Percentiles rank a stretch among this genome's conserved stretches.
phyloP scores from a whole-genome alignment of 1,140 invertebrate species.

The Hirudo medicinalis region DNA sequence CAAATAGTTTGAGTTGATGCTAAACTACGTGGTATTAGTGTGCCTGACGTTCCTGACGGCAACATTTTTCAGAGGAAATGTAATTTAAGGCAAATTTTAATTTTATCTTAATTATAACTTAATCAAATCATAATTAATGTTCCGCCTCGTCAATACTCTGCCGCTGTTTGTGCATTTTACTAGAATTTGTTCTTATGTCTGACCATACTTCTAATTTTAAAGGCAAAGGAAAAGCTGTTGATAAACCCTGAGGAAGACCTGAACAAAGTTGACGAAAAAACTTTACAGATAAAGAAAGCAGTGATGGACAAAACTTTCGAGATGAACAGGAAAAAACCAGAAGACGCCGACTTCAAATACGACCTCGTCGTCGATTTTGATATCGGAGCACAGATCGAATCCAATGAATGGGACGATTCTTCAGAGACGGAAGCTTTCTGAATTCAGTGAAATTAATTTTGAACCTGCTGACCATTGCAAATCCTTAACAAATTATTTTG shows the following conservation, averaged over 20 bases:
- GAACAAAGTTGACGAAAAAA: conserved; percentile 41
- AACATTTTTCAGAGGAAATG: conserved; percentile 29
- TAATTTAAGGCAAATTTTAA: conserved; percentile 32
- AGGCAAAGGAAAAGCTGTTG: conserved; percentile 27
- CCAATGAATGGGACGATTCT: conserved; percentile 31
- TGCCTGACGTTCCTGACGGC: conserved; percentile 33
- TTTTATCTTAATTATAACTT: conserved; percentile 23
- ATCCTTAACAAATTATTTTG: too few species aligned
- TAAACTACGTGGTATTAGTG: not conserved
- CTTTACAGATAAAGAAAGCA: conserved; percentile 40
- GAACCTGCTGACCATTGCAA: too few species aligned
- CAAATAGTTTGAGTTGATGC: too few species aligned
- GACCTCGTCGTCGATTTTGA: conserved; percentile 41
- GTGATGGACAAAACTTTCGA: conserved; percentile 42
- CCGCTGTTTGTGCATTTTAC: too few species aligned
- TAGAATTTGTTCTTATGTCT: not conserved
- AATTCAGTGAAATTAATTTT: not conserved
- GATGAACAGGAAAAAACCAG: conserved; percentile 39
- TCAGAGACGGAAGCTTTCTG: not conserved
- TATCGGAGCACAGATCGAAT: conserved; percentile 27
- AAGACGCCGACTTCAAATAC: conserved; percentile 43
- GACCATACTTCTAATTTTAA: conserved; percentile 24
- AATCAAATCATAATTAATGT: too few species aligned
- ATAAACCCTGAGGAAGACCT: conserved; percentile 44
- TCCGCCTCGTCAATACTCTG: not conserved